Evolutionary conservation across 2,888 invertebrate genomes (phyloP).

Genomic region (Ornithoptera alexandrae): DNA sequence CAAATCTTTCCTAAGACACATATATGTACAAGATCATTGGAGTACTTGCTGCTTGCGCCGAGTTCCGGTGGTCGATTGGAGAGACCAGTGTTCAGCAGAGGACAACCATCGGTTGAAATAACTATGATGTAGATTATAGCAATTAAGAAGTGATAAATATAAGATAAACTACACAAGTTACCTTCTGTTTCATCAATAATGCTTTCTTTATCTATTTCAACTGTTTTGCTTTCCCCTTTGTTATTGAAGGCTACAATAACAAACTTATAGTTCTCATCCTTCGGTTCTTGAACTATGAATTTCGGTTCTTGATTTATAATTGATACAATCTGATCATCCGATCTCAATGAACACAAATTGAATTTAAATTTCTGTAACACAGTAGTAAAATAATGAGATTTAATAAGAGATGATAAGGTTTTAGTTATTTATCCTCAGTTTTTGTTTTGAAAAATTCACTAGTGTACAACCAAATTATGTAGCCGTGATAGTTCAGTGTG

Average conservation of each 20-base stretch:
- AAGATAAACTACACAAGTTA: slow-evolving; percentile 33
- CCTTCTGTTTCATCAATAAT: slow-evolving; percentile 52
- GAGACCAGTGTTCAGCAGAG: no score
- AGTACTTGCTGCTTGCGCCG: no score
- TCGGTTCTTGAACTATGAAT: slow-evolving; percentile 62
- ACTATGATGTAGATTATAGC: no score
- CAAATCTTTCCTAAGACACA: no score
- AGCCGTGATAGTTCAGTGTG: no score
- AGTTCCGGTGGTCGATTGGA: no score
- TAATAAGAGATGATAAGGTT: no score
- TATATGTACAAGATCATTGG: no score
- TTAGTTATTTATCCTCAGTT: no score
- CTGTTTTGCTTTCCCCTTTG: slow-evolving; percentile 64
- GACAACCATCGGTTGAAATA: no score
- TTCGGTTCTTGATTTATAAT: slow-evolving; percentile 63
- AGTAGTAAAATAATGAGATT: neutral
- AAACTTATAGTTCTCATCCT: slow-evolving; percentile 58
- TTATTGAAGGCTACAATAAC: slow-evolving; percentile 63
- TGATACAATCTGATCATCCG: slow-evolving; percentile 55
- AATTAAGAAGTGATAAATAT: neutral
- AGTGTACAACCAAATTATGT: no score
- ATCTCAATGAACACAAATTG: slow-evolving; percentile 48
- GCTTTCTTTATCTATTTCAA: slow-evolving; percentile 57
- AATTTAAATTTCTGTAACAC: slow-evolving; percentile 68
- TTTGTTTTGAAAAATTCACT: no score